Base-by-base conservation (phyloP, 2,888 invertebrate species). In the Plemyria rubiginata region DNA sequence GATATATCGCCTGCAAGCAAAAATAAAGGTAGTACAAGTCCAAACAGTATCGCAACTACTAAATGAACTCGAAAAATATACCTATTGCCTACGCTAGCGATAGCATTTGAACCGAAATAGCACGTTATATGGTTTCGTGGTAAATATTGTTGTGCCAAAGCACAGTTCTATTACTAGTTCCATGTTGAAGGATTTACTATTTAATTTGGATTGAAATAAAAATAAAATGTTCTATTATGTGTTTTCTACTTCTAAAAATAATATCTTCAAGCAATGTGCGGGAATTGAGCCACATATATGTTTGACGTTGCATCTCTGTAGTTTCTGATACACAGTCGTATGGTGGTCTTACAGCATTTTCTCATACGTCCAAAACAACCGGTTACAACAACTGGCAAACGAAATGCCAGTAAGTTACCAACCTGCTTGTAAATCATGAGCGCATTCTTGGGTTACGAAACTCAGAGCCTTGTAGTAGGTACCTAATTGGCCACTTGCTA, bases 381-480 rank as follows among this genome's bases (percentile, higher is more conserved):
- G 65, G 68, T 70, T 65, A 61, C 48, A 52, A 32, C 62, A 64
- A 67, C 59, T 29, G 49, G 28, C 56, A 52, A 62, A 54, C 53
- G 62, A 68, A 68, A 68, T 67, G 66, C 61, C 67, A 64, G 65
- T 56, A 65, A 45, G 57, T 57, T 60, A 61, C 53, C 41, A 49
- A 59, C 54, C 63, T 56, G 65, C 60, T 68, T 65, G 60, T 69
- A 73, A 65, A 67, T 68, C 59, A 65, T 66, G 62, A 62, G 56
- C 54, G 70, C 65, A 58, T 62, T 62, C 60, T 58, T 63, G 49
- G 29, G 58, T 73, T 73, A 68, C 70, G 66, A 72, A 68, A 72
- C 43, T 22, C 54, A 58, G 60, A 68, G 65, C 60, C 65, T 66
- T 60, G 66, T 60, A 13, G 59, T 64, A n/a, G n/a, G n/a, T n/a